Evolutionary conservation across 1,140 invertebrate species (phyloP).

Genomic region (Apolygus lucorum): DNA sequence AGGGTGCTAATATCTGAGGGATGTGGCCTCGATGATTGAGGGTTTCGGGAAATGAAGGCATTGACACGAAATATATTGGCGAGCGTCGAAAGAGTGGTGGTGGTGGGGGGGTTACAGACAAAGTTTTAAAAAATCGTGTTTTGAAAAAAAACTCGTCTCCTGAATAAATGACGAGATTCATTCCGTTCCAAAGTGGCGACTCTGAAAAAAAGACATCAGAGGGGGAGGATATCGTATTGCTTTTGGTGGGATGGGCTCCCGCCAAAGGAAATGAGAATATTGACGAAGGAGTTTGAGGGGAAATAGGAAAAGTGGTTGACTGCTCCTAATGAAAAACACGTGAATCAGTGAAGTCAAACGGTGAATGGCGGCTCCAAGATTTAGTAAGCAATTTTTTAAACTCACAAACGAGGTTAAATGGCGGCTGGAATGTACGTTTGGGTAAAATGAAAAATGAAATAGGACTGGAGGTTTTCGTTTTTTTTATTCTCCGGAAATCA

Average conservation of each 20-base stretch:
- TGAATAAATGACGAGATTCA: conserved; percentile 6
- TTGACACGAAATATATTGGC: conserved; percentile 1
- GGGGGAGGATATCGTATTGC: not conserved
- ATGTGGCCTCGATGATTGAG: conserved; percentile 1
- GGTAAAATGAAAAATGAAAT: no score
- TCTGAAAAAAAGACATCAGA: not conserved
- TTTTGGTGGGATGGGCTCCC: not conserved
- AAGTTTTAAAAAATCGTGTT: not conserved
- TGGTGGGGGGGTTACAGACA: not conserved
- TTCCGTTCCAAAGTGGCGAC: not conserved
- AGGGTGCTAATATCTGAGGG: not conserved
- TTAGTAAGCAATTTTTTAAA: no score
- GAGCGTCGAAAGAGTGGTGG: not conserved
- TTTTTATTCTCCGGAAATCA: not conserved
- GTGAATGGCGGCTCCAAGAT: not conserved
- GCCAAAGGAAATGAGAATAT: conserved; percentile 7
- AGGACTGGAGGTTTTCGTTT: not conserved
- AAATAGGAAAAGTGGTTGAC: not conserved
- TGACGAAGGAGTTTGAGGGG: not conserved
- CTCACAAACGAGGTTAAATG: not conserved
- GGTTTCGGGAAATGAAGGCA: not conserved
- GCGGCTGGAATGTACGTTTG: no score
- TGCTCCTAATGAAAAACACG: not conserved
- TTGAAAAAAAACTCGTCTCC: not conserved
- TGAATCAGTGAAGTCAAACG: not conserved